These are phyloP conservation scores for Stenichneumon culpator DNA, from an alignment of 2,888 invertebrate species.

Conservation along the genomic window DNA sequence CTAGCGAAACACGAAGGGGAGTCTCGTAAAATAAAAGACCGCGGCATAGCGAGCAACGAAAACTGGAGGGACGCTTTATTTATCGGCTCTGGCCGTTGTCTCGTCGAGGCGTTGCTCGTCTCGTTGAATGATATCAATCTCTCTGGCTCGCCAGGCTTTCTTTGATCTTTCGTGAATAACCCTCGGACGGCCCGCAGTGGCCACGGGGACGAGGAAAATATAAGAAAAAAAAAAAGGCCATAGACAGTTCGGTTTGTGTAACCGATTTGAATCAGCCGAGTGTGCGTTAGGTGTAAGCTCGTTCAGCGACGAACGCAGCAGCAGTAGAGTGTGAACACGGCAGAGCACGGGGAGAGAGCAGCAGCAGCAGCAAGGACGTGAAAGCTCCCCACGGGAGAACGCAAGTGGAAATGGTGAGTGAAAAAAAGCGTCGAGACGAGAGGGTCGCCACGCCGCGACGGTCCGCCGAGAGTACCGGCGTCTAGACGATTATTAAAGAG, in stretches of 20 bases:
- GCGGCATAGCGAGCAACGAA: slow-evolving; percentile 6
- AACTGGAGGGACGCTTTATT: slow-evolving; percentile 64
- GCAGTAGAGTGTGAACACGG: slow-evolving; percentile 54
- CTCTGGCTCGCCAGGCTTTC: slow-evolving; percentile 69
- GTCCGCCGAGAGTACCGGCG: slow-evolving; percentile 66
- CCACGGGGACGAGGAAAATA: slow-evolving; percentile 10
- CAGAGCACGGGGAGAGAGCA: slow-evolving; percentile 35
- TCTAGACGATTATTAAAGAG: slow-evolving; percentile 75
- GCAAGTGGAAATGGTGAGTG: slow-evolving; percentile 63
- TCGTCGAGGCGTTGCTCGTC: slow-evolving; percentile 72
- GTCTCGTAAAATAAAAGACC: slow-evolving; percentile 10
- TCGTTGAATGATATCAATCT: slow-evolving; percentile 79
- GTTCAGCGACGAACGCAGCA: slow-evolving; percentile 1
- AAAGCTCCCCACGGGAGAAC: slow-evolving; percentile 58
- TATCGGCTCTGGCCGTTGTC: slow-evolving; percentile 70
- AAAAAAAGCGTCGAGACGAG: slow-evolving; percentile 66
- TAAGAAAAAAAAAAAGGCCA: slow-evolving; percentile 24
- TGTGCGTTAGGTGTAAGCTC: slow-evolving; percentile 21
- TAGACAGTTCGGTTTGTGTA: slow-evolving; percentile 47
- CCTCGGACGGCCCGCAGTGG: slow-evolving; percentile 47
- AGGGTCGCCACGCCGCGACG: slow-evolving; percentile 66
- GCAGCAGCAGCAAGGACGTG: slow-evolving; percentile 43
- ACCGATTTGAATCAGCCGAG: slow-evolving; percentile 58
- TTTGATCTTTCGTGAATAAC: slow-evolving; percentile 82
- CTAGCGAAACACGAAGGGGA: slow-evolving; percentile 12